Percentiles rank a stretch among this genome's conserved stretches.
phyloP scores from a whole-genome alignment of 2,888 invertebrate species.

The Physocephala rufipes region DNA sequence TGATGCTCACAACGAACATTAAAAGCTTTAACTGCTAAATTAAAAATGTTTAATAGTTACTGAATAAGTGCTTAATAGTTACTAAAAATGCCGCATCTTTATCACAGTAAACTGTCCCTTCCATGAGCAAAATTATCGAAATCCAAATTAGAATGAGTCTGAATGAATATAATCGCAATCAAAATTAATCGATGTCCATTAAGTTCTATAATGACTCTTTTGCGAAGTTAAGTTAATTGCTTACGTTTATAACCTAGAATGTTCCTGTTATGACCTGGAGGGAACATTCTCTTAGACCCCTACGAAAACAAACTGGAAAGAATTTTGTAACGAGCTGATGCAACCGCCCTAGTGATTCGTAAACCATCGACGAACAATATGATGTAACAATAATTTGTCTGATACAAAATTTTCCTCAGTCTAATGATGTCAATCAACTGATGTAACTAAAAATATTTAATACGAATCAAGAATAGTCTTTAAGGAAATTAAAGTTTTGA shows the following conservation, averaged over 20 bases:
- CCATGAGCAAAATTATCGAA: too few species aligned
- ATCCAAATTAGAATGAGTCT: too few species aligned
- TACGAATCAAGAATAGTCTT: too few species aligned
- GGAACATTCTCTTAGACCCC: not conserved
- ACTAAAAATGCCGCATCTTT: not conserved
- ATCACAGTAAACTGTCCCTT: not conserved
- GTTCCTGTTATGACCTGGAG: not conserved
- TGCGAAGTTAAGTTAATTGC: not conserved
- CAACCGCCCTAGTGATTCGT: not conserved
- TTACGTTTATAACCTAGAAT: not conserved
- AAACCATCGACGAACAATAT: not conserved
- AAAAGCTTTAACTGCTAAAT: too few species aligned
- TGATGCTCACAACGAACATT: too few species aligned
- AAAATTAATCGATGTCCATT: not conserved
- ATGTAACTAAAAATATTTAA: not conserved
- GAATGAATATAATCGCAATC: too few species aligned
- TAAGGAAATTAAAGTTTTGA: too few species aligned
- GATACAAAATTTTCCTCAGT: not conserved
- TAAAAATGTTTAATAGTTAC: not conserved
- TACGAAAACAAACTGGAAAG: slow-evolving; percentile 12
- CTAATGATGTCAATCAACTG: not conserved
- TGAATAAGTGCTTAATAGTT: not conserved
- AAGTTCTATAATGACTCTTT: not conserved
- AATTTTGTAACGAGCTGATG: slow-evolving; percentile 1
- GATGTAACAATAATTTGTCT: slow-evolving; percentile 7